Evolutionary conservation across 2,888 invertebrate genomes (phyloP), one percentile per base, ranked within the genome.

Genomic region (Volucella bombylans): DNA sequence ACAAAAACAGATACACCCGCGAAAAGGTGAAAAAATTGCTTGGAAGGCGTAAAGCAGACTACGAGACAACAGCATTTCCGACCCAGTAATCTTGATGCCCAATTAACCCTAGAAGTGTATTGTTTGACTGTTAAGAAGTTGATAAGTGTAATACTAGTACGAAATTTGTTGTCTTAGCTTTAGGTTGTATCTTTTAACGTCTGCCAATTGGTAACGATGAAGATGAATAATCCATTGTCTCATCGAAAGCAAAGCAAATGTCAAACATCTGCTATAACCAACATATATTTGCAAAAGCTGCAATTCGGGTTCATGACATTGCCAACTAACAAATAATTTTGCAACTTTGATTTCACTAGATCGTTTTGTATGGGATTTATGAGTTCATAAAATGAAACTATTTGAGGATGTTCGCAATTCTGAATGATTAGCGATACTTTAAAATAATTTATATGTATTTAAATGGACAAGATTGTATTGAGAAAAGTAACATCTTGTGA

Each of bases 51-150:
- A 86, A 83, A 69, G 74, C 68, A 69, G 82, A 87, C 87, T 82
- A 64, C 64, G 43, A 76, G 73, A 47, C 78, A 67, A 68, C 64
- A 77, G 74, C 89, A 91, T 91, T 91, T 91, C 92, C 91, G 92
- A 91, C 91, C 92, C 88, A 92, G 90, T 91, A 90, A 91, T 91
- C 91, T 91, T 90, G 91, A 91, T 92, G 90, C 90, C 89, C 91
- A 91, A 91, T 91, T 91, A 91, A 91, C 91, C 91, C 91, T 91
- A 90, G 90, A 90, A 90, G 89, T 90, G 88, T 88, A 90, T 90
- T 79, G 78, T 86, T 76, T 71, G 12, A 67, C 41, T 67, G 62
- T 31, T 62, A 65, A 38, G 67, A 61, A 65, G 62, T 31, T 62
- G 65, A 38, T 61, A 61, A 65, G 65, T 71, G 62, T 61, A 43